phyloP scores from a whole-genome alignment of 2,113 vertebrate genomes.

The Calyptomena viridis region DNA sequence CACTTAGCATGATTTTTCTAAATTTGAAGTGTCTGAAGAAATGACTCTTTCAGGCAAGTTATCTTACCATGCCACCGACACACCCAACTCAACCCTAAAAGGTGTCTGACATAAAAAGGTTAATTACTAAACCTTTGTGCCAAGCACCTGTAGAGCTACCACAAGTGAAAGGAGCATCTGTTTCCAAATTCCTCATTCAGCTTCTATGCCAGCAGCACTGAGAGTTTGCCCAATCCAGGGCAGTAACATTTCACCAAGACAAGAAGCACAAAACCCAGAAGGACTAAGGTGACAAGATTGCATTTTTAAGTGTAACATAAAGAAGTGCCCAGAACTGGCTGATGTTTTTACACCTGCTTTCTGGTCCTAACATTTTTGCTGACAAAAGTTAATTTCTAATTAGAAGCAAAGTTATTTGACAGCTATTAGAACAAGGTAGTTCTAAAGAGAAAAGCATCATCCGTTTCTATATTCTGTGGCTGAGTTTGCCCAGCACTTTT shows the following conservation, averaged over 20 bases:
- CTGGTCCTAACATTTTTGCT: not conserved
- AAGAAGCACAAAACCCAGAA: not conserved
- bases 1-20: not conserved
- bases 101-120: not conserved
- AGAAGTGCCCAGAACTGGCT: not conserved
- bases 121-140: not conserved
- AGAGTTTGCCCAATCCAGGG: no score
- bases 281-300: not conserved
- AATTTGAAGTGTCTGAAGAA: not conserved
- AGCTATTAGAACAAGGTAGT: not conserved
- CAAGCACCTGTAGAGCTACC: not conserved
- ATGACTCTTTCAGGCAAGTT: not conserved
- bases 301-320: not conserved
- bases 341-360: not conserved
- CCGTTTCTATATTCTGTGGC: not conserved
- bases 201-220: not conserved
- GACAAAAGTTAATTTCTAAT: not conserved
- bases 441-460: not conserved
- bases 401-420: not conserved
- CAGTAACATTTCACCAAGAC: not conserved
- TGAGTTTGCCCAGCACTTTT: not conserved
- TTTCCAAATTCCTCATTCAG: not conserved
- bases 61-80: not conserved
- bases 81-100: not conserved
- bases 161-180: constrained; percentile 2